Conservation (phyloP, 2,888 invertebrate species). For the Eupithecia insigniata region DNA sequence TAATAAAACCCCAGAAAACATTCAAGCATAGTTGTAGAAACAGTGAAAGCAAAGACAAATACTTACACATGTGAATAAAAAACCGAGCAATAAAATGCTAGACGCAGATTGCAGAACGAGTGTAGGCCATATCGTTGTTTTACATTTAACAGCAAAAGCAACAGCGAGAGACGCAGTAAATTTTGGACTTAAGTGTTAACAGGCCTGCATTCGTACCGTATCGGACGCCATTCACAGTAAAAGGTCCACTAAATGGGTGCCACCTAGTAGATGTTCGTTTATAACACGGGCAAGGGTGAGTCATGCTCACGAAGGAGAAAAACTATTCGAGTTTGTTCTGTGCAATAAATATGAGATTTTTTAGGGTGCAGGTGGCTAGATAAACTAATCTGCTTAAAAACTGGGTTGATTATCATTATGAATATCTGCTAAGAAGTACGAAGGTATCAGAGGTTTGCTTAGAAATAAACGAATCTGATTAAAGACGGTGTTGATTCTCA, state of each 20-base stretch:
- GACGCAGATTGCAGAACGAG: constrained; percentile 61
- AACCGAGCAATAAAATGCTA: constrained; percentile 61
- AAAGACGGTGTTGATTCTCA: too few species aligned
- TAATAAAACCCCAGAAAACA: background rate
- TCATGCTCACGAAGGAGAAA: background rate
- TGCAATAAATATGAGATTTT: background rate
- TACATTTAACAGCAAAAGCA: constrained; percentile 64
- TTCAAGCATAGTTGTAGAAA: background rate
- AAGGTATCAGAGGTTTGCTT: background rate
- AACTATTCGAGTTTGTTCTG: background rate
- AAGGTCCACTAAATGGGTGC: constrained; percentile 54
- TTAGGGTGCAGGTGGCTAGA: background rate
- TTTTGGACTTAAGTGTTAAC: constrained; percentile 67
- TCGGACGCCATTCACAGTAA: constrained; percentile 58
- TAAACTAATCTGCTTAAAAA: background rate
- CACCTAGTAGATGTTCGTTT: constrained; percentile 52
- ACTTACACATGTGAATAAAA: constrained; percentile 27
- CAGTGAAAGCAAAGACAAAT: background rate
- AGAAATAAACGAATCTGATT: too few species aligned
- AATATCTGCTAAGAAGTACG: background rate
- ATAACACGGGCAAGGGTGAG: constrained; percentile 47
- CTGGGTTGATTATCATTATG: background rate
- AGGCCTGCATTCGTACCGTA: constrained; percentile 60
- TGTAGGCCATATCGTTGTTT: constrained; percentile 60
- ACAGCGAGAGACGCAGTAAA: constrained; percentile 74